Base-by-base conservation (phyloP, 23 tunicate genomes). In the Styela plicata region DNA sequence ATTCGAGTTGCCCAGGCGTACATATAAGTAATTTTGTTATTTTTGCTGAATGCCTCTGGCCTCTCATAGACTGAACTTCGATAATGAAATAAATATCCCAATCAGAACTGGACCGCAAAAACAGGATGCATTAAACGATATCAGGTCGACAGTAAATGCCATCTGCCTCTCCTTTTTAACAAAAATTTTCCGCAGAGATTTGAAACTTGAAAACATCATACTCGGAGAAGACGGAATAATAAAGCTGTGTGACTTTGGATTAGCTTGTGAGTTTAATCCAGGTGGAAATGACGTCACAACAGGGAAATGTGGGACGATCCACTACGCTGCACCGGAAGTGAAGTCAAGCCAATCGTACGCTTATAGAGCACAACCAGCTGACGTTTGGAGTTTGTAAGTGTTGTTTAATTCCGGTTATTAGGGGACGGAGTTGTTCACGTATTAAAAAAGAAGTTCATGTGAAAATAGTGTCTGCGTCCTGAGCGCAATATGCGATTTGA, bases 301-400 rank as follows among this genome's bases (percentile, higher is more conserved):
- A 25, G 71, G 71, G 13, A 67, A 67, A 29, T 67, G 71, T 24
- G 71, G 71, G 24, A 67, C 71, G 22, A 0, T 67, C 0, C 30
- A 67, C 71, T 67, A 67, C 71, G 71, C 71, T 67, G 71, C 71
- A 67, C 71, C 71, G 16, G 71, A 67, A 67, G n/a, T 67, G 17
- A 1, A 1, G 22, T 67, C 71, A 1, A 67, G 71, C 22, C 31
- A 67, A 18, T 1, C 31, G 30, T 67, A 67, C 31, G 71, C 71
- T 18, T 67, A 67, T 67, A 67, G 71, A 67, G 71, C 71, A 18
- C 30, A 29, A 1, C 71, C 71, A 18, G 71, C 71, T 18, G 71
- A 67, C 22, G 71, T 67, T 27, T 67, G 71, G 71, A 67, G 71
- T 67, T 67, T 67, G 71, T 67, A 1, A 67, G 71, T 67, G 19